Conservation (phyloP, 2,113 vertebrate genomes). For the Sceloporus undulatus region DNA sequence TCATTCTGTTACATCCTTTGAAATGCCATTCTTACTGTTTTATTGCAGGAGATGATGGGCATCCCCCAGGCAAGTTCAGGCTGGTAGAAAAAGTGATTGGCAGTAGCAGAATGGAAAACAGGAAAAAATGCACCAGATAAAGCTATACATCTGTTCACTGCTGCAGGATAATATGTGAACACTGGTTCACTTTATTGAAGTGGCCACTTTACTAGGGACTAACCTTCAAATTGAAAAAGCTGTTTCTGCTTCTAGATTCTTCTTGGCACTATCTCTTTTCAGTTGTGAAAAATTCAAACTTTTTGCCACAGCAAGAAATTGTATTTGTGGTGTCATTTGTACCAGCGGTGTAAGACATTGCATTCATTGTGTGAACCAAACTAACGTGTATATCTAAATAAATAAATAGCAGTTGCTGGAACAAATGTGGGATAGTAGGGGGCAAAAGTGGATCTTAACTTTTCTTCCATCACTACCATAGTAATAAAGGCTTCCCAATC, state of each 20-base stretch:
- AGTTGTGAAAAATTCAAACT: neutral
- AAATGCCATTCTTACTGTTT: constrained; percentile 9
- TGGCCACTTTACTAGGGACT: neutral
- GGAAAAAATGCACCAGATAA: neutral
- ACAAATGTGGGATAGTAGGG: neutral
- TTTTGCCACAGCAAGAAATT: neutral
- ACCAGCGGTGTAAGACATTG: no score
- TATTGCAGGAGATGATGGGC: constrained; percentile 7
- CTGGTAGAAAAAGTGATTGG: neutral
- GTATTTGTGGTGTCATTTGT: neutral
- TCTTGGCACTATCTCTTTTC: neutral
- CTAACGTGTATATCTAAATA: neutral
- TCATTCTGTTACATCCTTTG: neutral
- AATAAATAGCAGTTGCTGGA: neutral
- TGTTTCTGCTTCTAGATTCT: neutral
- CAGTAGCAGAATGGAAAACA: neutral
- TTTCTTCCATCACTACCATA: neutral
- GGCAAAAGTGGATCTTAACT: neutral
- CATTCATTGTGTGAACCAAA: neutral
- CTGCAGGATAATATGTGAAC: neutral
- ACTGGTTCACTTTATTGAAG: neutral
- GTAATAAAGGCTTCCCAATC: neutral
- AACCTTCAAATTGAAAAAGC: neutral
- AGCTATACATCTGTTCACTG: neutral
- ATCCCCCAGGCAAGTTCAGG: neutral